phyloP scores from a whole-genome alignment of 2,113 vertebrate species.

The Gobius niger region DNA sequence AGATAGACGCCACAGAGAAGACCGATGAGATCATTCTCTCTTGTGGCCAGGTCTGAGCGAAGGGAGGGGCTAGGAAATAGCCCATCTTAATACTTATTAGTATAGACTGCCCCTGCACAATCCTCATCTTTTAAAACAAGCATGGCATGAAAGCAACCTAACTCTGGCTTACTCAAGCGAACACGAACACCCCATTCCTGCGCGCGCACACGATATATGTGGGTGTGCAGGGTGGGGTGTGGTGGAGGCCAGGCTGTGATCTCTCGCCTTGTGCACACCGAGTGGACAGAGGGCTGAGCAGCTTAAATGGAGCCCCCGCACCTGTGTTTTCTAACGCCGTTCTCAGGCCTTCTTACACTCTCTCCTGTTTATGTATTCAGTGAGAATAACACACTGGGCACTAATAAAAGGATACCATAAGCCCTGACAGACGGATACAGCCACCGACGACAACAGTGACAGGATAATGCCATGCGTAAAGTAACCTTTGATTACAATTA shows the following conservation, averaged over 20 bases:
- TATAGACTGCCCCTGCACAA: constrained; percentile 62
- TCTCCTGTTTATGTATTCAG: constrained; percentile 22
- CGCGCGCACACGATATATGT: constrained; percentile 35
- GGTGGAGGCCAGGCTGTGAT: constrained; percentile 65
- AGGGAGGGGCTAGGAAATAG: constrained; percentile 54
- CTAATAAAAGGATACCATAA: background rate
- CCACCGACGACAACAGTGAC: constrained; percentile 1
- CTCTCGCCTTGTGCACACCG: constrained; percentile 74
- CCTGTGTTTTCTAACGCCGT: constrained; percentile 72
- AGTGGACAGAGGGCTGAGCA: constrained; percentile 72
- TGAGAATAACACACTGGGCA: constrained; percentile 4
- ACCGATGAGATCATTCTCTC: constrained; percentile 80
- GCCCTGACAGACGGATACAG: background rate
- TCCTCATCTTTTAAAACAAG: constrained; percentile 72
- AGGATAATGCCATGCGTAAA: constrained; percentile 2
- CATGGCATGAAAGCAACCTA: constrained; percentile 73
- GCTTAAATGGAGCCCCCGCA: constrained; percentile 70
- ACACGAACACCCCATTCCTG: constrained; percentile 23
- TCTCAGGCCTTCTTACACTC: constrained; percentile 67
- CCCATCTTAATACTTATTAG: constrained; percentile 78
- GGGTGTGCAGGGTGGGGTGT: constrained; percentile 27
- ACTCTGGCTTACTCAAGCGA: constrained; percentile 64
- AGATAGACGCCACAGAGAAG: constrained; percentile 60
- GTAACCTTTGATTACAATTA: constrained; percentile 1
- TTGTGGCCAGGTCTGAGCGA: constrained; percentile 16